Evolutionary conservation across 1,140 invertebrate species (phyloP).

Genomic region (Apolygus lucorum): DNA sequence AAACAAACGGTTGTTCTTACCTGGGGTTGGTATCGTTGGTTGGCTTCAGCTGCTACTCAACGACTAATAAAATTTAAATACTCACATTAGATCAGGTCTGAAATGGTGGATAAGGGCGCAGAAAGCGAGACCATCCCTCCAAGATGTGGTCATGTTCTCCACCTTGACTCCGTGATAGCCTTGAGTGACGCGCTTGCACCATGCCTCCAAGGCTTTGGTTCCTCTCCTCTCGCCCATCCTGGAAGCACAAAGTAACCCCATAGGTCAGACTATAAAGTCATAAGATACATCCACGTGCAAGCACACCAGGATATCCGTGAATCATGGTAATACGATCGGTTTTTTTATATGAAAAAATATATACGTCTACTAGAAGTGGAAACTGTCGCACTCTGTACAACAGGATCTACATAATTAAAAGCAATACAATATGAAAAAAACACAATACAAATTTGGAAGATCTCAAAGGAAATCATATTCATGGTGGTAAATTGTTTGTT

Average conservation of each 20-base stretch:
- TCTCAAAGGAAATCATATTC: too few species aligned
- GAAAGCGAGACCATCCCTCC: conserved; percentile 88
- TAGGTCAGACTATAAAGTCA: background rate
- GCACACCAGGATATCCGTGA: background rate
- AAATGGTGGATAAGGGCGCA: conserved; percentile 95
- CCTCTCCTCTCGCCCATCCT: conserved; percentile 72
- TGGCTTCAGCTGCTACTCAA: too few species aligned
- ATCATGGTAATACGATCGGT: background rate
- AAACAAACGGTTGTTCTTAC: too few species aligned
- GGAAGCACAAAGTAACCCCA: background rate
- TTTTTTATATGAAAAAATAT: background rate
- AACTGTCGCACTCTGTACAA: background rate
- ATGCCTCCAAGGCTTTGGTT: conserved; percentile 75
- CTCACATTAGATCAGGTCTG: conserved; percentile 92
- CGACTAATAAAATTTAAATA: too few species aligned
- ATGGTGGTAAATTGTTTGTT: too few species aligned
- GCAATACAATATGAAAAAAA: background rate
- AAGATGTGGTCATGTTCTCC: conserved; percentile 86
- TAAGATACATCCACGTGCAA: background rate
- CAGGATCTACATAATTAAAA: background rate
- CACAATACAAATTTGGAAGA: background rate
- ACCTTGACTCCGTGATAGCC: conserved; percentile 82
- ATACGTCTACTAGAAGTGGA: background rate
- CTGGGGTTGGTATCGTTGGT: too few species aligned
- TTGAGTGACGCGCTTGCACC: conserved; percentile 77